Evolutionary conservation across 2,888 invertebrate genomes (phyloP), one percentile per base, ranked within the genome.

Genomic region (Scrobipalpa costella): DNA sequence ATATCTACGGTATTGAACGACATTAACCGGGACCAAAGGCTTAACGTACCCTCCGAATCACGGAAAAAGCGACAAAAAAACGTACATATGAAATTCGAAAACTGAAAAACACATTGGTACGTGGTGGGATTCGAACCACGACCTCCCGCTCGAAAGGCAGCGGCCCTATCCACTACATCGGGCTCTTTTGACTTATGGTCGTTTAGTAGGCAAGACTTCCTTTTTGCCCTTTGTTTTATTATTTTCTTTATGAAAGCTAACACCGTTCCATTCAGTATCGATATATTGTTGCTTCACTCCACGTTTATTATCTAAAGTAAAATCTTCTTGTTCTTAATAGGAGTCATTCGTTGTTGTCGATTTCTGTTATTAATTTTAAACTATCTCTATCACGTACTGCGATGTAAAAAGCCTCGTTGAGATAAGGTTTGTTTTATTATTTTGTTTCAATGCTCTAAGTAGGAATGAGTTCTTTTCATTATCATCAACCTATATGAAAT

Each of bases 281-380:
- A 44, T 15, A 44, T n/a, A 44, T 44, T 44, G 15, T 44, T 44
- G n/a, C 44, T 44, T 15, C 15, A 44, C 44, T 15, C 9, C 21
- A 8, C 19, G 11, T 19, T 9, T 21, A 17, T 50, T 55, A 33
- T 55, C 55, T 55, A 7, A 34, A 15, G 33, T 55, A 34, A 15
- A 27, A 55, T 55, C 55, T 55, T 17, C 34, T 55, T 34, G 55
- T 55, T 55, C 15, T 15, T 55, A 55, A 55, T 55, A 27, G 33
- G 15, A 55, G 6, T 33, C 2, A 55, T 55, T 33, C 33, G 27
- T 55, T 15, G 34, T 17, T 55, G 55, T 55, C 55, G 6, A 19
- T 19, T 21, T 50, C 19, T 50, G 17, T 19, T 50, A 50, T 50
- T 50, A 50, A 50, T 50, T 50, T 50, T 50, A 11, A 34, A 55